phyloP scores from a whole-genome alignment of 2,113 vertebrate species.

The Bambusicola thoracicus region DNA sequence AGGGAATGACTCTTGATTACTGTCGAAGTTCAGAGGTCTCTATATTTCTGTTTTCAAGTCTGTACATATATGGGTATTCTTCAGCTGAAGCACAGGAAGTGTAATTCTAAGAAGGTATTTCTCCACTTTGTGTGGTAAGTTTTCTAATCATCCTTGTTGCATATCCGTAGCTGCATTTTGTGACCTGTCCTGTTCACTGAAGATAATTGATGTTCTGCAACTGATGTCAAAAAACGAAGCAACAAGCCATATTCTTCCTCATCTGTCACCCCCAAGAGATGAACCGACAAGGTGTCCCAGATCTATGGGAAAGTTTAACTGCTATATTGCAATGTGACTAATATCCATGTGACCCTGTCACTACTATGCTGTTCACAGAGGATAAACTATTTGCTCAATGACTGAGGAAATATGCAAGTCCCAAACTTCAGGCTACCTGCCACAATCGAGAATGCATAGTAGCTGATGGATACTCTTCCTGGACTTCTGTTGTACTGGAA shows the following conservation, averaged over 20 bases:
- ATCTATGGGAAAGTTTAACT: not conserved
- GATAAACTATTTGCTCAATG: not conserved
- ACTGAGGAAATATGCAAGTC: not conserved
- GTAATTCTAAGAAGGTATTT: not conserved
- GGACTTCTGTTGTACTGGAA: not conserved
- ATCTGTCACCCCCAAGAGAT: not conserved
- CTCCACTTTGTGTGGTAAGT: not conserved
- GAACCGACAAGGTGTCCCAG: not conserved
- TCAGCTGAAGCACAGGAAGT: fast-evolving
- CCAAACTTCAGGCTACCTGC: not conserved
- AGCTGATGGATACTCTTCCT: too few relatives aligned
- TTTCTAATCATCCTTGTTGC: not conserved
- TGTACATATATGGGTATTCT: not conserved
- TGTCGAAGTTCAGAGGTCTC: not conserved
- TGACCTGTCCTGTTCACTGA: not conserved
- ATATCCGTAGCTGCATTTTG: fast-evolving
- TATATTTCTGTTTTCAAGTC: not conserved
- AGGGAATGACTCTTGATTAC: not conserved
- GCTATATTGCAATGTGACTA: fast-evolving
- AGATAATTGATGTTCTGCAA: not conserved
- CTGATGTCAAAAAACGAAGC: fast-evolving
- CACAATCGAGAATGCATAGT: not conserved
- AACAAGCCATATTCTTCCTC: fast-evolving
- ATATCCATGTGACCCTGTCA: fast-evolving
- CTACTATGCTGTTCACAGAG: too few relatives aligned